Evolutionary conservation across 2,113 vertebrate genomes (phyloP).

Genomic region (Thymallus thymallus): DNA sequence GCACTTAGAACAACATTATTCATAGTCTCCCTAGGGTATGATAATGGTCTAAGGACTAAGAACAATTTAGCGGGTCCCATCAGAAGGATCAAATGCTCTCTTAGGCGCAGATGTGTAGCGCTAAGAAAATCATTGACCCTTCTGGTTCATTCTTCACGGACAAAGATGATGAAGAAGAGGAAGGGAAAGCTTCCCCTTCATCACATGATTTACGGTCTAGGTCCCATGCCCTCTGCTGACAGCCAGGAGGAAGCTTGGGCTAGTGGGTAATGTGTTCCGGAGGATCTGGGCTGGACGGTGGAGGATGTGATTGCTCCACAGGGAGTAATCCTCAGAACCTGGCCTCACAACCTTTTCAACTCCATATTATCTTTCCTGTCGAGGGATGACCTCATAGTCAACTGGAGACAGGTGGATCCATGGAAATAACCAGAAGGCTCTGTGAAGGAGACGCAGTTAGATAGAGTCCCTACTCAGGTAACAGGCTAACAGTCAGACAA

Average conservation of each 20-base stretch:
- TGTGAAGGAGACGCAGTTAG: conserved; percentile 3
- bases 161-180: neutral
- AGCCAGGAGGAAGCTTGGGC: conserved; percentile 2
- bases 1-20: neutral
- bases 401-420: conserved; percentile 49
- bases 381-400: conserved; percentile 57
- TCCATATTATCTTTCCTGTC: conserved; percentile 51
- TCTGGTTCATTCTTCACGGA: neutral
- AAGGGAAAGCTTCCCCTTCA: neutral
- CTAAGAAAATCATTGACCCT: neutral
- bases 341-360: conserved; percentile 19
- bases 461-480: conserved; percentile 48
- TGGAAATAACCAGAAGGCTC: conserved; percentile 9
- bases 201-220: conserved; percentile 27
- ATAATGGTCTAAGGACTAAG: neutral
- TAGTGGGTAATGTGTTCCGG: conserved; percentile 25
- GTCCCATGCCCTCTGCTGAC: conserved; percentile 5
- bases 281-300: conserved; percentile 9
- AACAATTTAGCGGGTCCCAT: neutral
- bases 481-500: conserved; percentile 49
- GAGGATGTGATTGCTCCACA: conserved; percentile 23
- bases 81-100: neutral
- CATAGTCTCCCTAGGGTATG: neutral
- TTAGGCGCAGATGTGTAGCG: neutral
- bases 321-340: conserved; percentile 22